Evolutionary conservation across 2,797 vertebrate species (phyloP), one percentile per base, ranked within the genome.

Genomic region (Decapterus maruadsi): DNA sequence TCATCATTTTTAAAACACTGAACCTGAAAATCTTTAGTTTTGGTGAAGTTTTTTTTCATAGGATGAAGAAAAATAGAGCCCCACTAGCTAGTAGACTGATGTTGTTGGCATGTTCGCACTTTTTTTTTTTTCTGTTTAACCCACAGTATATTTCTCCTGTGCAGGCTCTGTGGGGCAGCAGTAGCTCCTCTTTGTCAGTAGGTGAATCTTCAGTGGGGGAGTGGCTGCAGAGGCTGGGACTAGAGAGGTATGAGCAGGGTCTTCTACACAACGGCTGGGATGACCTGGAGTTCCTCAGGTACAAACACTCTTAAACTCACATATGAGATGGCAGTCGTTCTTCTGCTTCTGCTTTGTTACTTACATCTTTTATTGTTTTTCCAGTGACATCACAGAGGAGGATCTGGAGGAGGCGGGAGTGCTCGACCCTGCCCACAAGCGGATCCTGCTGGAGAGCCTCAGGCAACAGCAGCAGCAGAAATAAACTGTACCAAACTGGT

Each of bases 231-330:
- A 95, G 95, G 1, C 88, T 99, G 50, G 97, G 98, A 26, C 94
- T 99, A 90, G 97, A 99, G 92, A 87, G 93, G 66, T 99, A 99
- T 74, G 97, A 99, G 90, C 95, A 96, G 83, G 97, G 97, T 16
- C 95, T 99, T 57, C 93, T 99, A 65, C 97, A 97, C 93, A 98
- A 99, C 2, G 98, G 98, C 92, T 99, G 98, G 98, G 98, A 99
- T 0, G 98, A 99, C 90, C 94, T 99, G 83, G 98, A 99, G 89
- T 99, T 99, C 90, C 97, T 99, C 91, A 98, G 98, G 98, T 98
- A 88, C 68, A 17, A 2, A 20, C 10, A 67, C 60, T 26, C 50
- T 53, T 31, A 68, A 38, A 8, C 61, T 10, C 16, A 53, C 7
- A 58, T n/a, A 20, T 16, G 46, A 1, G 19, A 13, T 12, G 22